Conservation (phyloP, 2,888 invertebrate genomes). For the Bursaphelenchus okinawaensis region DNA sequence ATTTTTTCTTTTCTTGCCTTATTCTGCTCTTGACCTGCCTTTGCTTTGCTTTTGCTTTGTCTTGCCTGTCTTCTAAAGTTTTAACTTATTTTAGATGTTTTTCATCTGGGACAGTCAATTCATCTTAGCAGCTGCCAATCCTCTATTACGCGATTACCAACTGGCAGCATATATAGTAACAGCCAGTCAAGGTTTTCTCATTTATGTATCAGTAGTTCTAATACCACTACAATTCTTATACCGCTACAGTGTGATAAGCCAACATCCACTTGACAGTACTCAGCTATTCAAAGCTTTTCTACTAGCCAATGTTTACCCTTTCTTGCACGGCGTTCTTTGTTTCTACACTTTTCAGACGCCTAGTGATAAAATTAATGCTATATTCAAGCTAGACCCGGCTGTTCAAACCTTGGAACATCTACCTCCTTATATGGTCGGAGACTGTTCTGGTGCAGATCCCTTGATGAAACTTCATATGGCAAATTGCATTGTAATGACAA, state of each 20-base stretch:
- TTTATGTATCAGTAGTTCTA: background rate
- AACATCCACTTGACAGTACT: background rate
- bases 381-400: background rate
- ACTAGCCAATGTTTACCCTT: background rate
- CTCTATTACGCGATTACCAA: background rate
- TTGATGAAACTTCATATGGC: background rate
- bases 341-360: background rate
- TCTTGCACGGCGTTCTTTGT: background rate
- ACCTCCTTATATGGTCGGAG: background rate
- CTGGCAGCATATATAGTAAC: background rate
- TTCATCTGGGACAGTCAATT: background rate
- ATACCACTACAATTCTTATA: background rate
- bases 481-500: background rate
- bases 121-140: background rate
- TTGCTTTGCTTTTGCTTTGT: background rate
- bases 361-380: background rate
- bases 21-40: background rate
- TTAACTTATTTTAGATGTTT: background rate
- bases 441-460: background rate
- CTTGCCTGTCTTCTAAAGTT: background rate
- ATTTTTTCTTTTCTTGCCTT: no score
- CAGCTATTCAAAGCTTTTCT: background rate
- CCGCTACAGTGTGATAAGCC: background rate
- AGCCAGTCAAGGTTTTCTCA: background rate
- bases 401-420: background rate